phyloP scores from a whole-genome alignment of 2,888 invertebrate genomes.

The Ormyrus nitidulus region DNA sequence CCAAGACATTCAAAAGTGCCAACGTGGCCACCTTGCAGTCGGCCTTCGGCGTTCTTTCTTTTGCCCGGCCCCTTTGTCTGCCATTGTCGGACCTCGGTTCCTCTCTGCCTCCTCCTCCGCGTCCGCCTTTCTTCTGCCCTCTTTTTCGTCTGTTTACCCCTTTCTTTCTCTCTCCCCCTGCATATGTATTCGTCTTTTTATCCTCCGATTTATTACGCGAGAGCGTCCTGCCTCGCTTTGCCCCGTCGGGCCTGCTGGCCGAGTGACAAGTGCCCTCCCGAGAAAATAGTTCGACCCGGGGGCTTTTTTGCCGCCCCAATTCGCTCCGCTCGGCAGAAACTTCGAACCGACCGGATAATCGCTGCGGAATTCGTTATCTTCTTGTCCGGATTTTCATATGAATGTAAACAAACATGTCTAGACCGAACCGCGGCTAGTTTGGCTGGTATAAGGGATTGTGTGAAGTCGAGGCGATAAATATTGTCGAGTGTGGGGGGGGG shows the following conservation, averaged over 20 bases:
- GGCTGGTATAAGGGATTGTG: too few relatives aligned
- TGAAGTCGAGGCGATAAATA: too few relatives aligned
- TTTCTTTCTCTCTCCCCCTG: conserved; percentile 1
- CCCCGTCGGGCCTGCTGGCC: conserved; percentile 24
- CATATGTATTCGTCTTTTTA: conserved; percentile 43
- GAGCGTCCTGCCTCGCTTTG: background rate
- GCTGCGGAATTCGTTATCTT: conserved; percentile 1
- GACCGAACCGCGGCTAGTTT: too few relatives aligned
- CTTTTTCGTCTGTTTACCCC: too few relatives aligned
- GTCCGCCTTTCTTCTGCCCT: background rate
- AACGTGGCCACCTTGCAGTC: conserved; percentile 19
- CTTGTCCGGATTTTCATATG: conserved; percentile 15
- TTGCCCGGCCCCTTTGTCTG: background rate
- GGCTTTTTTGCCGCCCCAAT: background rate
- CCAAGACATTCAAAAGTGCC: conserved; percentile 46
- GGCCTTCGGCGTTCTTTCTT: background rate
- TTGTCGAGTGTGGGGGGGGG: too few relatives aligned
- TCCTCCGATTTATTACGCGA: conserved; percentile 36
- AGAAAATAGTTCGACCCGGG: conserved; percentile 31
- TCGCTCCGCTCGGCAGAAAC: conserved; percentile 29
- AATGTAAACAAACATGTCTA: conserved; percentile 21
- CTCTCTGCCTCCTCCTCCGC: background rate
- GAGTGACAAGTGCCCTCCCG: conserved; percentile 30
- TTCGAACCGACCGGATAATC: conserved; percentile 30
- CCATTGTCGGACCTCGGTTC: background rate